phyloP scores from a whole-genome alignment of 2,113 vertebrate genomes.

The Sisor rabdophorus region DNA sequence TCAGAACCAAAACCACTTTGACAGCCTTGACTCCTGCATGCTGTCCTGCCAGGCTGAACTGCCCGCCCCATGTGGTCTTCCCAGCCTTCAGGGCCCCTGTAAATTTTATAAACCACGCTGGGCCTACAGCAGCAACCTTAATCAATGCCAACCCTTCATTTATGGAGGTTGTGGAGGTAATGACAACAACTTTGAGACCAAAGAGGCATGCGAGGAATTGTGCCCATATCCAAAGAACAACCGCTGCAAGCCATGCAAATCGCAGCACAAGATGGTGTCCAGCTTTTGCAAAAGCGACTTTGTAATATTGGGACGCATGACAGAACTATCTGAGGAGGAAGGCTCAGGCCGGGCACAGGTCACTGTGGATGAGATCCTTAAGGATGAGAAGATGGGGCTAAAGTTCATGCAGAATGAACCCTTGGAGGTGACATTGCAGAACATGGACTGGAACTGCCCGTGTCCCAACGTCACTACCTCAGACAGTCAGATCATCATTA shows the following conservation, averaged over 20 bases:
- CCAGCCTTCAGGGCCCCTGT: constrained; percentile 86
- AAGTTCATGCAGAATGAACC: constrained; percentile 88
- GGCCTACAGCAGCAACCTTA: constrained; percentile 81
- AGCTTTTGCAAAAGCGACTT: constrained; percentile 96
- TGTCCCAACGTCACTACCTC: constrained; percentile 90
- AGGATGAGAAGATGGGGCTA: constrained; percentile 97
- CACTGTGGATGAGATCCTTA: constrained; percentile 88
- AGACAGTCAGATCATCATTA: constrained; percentile 88
- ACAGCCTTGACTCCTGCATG: constrained; percentile 84
- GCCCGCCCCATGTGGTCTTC: constrained; percentile 78
- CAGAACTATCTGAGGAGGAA: constrained; percentile 82
- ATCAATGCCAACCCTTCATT: constrained; percentile 89
- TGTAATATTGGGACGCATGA: constrained; percentile 85
- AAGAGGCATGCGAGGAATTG: constrained; percentile 85
- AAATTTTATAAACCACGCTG: constrained; percentile 88
- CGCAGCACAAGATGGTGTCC: constrained; percentile 86
- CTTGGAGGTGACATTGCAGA: constrained; percentile 87
- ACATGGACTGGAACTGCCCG: constrained; percentile 93
- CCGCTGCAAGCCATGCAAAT: constrained; percentile 85
- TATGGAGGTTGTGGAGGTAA: constrained; percentile 93
- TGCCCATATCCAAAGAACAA: constrained; percentile 86
- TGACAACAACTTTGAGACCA: constrained; percentile 92
- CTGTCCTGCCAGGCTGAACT: constrained; percentile 82
- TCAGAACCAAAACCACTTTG: constrained; percentile 78
- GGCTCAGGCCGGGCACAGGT: constrained; percentile 85